A percentile compares a stretch with the other conserved stretches of the same genome.
These are phyloP conservation scores for Novumbra hubbsi DNA, from an alignment of 2,797 vertebrate genomes.

Conservation along the genomic window DNA sequence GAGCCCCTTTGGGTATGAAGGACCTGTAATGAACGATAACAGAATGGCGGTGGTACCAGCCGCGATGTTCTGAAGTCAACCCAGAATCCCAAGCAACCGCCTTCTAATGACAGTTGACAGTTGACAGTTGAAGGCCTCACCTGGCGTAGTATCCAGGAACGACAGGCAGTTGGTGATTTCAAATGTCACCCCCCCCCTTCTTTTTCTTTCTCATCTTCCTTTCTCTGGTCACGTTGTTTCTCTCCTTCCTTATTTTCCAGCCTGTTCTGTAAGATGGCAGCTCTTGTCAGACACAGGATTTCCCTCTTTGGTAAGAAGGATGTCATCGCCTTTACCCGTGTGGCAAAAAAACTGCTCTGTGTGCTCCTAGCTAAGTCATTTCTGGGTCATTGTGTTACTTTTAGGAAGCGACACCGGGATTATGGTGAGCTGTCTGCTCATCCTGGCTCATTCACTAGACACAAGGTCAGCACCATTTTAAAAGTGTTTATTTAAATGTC, in stretches of 20 bases:
- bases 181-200: neutral
- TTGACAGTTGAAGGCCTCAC: neutral
- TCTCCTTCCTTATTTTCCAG: conserved; percentile 67
- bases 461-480: conserved; percentile 78
- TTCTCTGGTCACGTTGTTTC: conserved; percentile 50
- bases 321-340: neutral
- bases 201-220: conserved; percentile 27
- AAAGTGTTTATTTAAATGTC: neutral
- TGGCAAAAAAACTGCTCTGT: neutral
- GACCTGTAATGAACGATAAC: no score
- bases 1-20: neutral
- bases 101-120: neutral
- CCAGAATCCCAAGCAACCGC: neutral
- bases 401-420: conserved; percentile 90
- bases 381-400: conserved; percentile 27
- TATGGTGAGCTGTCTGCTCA: conserved; percentile 97
- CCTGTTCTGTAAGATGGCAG: conserved; percentile 98
- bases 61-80: neutral
- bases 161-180: neutral
- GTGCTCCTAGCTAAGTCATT: conserved; percentile 13
- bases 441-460: conserved; percentile 92
- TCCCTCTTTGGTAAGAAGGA: conserved; percentile 94
- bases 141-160: neutral
- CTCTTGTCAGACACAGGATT: conserved; percentile 99
- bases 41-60: neutral